phyloP scores from a whole-genome alignment of 2,888 invertebrate species.

The Siphlonurus alternatus region DNA sequence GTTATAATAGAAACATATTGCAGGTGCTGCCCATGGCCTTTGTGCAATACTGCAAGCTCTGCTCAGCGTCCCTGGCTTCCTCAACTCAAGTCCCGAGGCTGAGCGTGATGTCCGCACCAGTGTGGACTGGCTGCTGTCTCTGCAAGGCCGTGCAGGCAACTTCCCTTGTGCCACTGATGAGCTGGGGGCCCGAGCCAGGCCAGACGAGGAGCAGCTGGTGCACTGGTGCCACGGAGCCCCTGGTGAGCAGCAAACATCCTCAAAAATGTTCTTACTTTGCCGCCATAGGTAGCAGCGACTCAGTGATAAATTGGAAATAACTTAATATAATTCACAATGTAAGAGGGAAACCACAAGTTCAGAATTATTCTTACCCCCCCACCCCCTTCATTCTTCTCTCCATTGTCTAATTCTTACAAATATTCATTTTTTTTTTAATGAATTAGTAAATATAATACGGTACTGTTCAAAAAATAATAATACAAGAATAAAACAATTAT shows the following conservation, averaged over 20 bases:
- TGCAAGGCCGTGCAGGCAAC: slow-evolving; percentile 56
- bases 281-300: neutral
- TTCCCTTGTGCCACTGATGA: slow-evolving; percentile 62
- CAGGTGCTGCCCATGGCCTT: slow-evolving; percentile 41
- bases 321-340: neutral
- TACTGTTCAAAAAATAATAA: neutral
- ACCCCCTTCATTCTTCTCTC: neutral
- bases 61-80: slow-evolving; percentile 35
- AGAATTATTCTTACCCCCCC: neutral
- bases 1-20: no score
- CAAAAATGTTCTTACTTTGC: no score
- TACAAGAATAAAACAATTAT: no score
- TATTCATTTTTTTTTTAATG: neutral
- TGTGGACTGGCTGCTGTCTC: slow-evolving; percentile 44
- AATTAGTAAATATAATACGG: neutral
- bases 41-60: slow-evolving; percentile 47
- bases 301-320: slow-evolving; percentile 5
- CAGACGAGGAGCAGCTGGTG: slow-evolving; percentile 45
- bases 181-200: slow-evolving; percentile 30
- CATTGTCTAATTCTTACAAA: neutral
- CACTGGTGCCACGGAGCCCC: slow-evolving; percentile 90
- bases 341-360: neutral
- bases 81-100: slow-evolving; percentile 33
- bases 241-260: slow-evolving; percentile 24
- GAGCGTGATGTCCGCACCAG: slow-evolving; percentile 41